Percentiles rank a stretch among this genome's conserved stretches.
These are phyloP conservation scores for Mystacornis crossleyi DNA, from an alignment of 2,113 vertebrate species.

Conservation along the genomic window DNA sequence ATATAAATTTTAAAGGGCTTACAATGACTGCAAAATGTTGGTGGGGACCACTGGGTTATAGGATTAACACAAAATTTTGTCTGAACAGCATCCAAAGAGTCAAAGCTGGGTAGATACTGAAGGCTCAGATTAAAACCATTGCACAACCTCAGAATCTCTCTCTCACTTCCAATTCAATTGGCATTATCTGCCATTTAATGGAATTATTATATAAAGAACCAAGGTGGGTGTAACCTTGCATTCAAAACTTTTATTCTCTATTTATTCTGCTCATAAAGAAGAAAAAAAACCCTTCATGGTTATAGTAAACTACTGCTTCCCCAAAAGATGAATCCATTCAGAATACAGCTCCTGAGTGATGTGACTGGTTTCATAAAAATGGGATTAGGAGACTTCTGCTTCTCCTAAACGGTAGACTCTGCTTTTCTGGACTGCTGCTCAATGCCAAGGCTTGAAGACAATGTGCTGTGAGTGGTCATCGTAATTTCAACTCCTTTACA, in stretches of 20 bases:
- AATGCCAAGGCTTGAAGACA: not conserved
- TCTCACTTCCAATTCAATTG: not conserved
- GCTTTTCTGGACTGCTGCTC: not conserved
- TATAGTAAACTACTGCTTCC: not conserved
- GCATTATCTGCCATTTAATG: not conserved
- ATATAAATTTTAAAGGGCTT: not conserved
- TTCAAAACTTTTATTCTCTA: not conserved
- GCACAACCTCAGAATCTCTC: not conserved
- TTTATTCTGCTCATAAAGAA: not conserved
- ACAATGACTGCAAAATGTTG: not conserved
- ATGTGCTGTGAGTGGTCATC: not conserved
- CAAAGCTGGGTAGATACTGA: not conserved
- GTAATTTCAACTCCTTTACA: not conserved
- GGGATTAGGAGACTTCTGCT: not conserved
- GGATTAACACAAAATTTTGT: not conserved
- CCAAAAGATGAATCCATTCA: not conserved
- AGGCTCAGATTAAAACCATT: not conserved
- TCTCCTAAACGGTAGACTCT: not conserved
- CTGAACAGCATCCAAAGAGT: not conserved
- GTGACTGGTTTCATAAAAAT: not conserved
- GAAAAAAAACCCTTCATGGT: not conserved
- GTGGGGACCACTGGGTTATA: not conserved
- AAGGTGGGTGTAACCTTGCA: not conserved
- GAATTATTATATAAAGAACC: not conserved
- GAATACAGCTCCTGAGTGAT: not conserved